phyloP scores from a whole-genome alignment of 2,113 vertebrate species.

The Parotia lawesii region DNA sequence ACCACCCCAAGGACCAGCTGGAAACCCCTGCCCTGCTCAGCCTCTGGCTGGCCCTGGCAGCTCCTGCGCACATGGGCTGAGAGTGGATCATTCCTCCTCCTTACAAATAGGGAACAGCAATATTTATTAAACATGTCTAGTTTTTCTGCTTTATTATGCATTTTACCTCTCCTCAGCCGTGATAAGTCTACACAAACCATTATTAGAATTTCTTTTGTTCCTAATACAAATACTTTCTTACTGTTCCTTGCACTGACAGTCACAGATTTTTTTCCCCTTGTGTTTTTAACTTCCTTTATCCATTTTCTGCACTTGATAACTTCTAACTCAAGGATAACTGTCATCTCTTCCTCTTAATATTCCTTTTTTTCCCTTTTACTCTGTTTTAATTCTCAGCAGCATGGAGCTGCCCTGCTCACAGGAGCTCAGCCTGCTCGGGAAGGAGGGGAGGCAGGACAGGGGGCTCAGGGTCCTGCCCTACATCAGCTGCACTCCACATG shows the following conservation, averaged over 20 bases:
- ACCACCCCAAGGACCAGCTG: fast-evolving
- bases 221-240: slow-evolving; percentile 38
- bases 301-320: slow-evolving; percentile 44
- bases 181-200: slow-evolving; percentile 62
- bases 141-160: slow-evolving; percentile 56
- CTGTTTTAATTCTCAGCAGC: not conserved
- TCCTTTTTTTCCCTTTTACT: not conserved
- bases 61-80: not conserved
- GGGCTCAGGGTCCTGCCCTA: not conserved
- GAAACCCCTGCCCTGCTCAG: not conserved
- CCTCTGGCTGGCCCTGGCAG: not conserved
- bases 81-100: not conserved
- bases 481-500: not conserved
- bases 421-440: not conserved
- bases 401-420: not conserved
- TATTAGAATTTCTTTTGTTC: slow-evolving; percentile 68
- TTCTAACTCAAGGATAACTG: slow-evolving; percentile 47
- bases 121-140: slow-evolving; percentile 62
- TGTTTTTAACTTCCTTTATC: slow-evolving; percentile 56
- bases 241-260: slow-evolving; percentile 31
- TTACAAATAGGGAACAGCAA: slow-evolving; percentile 9
- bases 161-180: slow-evolving; percentile 9
- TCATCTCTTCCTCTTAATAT: slow-evolving; percentile 39
- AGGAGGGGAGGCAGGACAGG: not conserved
- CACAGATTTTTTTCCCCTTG: slow-evolving; percentile 15